A percentile compares a stretch with the other conserved stretches of the same genome.
Evolutionary conservation across 2,113 vertebrate genomes (phyloP).

Genomic region (Arizona elegans): DNA sequence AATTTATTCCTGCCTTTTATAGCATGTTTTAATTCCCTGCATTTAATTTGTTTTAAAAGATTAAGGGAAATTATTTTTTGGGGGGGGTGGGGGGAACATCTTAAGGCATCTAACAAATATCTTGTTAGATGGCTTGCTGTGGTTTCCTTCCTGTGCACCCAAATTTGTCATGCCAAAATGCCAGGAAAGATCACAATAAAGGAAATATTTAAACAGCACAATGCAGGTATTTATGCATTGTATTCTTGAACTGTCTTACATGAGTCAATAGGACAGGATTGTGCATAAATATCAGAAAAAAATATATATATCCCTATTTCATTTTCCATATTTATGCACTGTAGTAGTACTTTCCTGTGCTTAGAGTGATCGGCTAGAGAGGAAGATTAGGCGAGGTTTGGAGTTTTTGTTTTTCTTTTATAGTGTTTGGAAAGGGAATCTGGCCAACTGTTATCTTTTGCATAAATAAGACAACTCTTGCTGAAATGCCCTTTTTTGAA

Average conservation of each 20-base stretch:
- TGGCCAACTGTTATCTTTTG: not conserved
- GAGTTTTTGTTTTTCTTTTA: not conserved
- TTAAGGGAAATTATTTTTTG: not conserved
- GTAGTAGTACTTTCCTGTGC: not conserved
- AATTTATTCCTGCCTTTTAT: not conserved
- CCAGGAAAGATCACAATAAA: not conserved
- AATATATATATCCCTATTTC: not conserved
- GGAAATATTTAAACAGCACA: not conserved
- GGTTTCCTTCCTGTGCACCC: not conserved
- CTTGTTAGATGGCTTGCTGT: not conserved
- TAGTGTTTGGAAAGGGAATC: not conserved
- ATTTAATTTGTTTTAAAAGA: not conserved
- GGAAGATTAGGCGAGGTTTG: not conserved
- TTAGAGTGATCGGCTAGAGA: not conserved
- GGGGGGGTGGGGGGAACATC: not conserved
- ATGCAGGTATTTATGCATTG: not conserved
- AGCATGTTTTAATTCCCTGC: not conserved
- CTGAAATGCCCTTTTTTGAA: not conserved
- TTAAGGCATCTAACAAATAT: not conserved
- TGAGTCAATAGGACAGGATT: not conserved
- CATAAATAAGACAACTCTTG: not conserved
- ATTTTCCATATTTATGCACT: not conserved
- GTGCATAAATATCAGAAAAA: not conserved
- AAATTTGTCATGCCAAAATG: not conserved
- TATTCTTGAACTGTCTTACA: not conserved